These are phyloP conservation scores for Odocoileus hemionus DNA, from an alignment of 2,113 vertebrate genomes.

Conservation along the genomic window DNA sequence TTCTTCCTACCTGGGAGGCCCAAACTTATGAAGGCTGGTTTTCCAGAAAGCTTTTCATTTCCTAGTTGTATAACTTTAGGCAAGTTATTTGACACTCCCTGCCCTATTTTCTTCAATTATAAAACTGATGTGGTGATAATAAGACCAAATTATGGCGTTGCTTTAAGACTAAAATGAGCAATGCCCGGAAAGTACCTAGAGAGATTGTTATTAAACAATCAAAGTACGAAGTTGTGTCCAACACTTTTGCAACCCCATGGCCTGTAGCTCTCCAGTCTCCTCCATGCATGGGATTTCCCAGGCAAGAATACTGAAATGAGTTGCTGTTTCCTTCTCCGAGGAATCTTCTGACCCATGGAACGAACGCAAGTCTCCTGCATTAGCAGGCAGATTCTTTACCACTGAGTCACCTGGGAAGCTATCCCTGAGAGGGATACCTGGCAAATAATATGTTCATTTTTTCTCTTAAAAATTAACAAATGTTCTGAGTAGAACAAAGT, in stretches of 20 bases:
- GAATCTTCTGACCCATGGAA: background rate
- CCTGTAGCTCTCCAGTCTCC: background rate
- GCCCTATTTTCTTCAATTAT: slow-evolving; percentile 7
- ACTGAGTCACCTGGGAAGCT: background rate
- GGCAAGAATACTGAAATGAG: background rate
- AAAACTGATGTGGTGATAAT: background rate
- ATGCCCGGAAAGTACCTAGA: background rate
- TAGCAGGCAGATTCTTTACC: background rate
- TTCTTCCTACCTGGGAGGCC: background rate
- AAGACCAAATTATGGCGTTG: slow-evolving; percentile 11
- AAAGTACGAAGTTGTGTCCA: background rate
- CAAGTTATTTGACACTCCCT: background rate
- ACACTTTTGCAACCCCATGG: background rate
- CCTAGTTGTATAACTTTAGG: background rate
- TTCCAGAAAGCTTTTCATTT: background rate
- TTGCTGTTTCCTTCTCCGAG: background rate
- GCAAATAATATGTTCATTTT: slow-evolving; percentile 25
- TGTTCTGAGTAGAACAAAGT: background rate
- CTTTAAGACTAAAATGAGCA: slow-evolving; percentile 15
- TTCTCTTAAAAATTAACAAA: slow-evolving; percentile 24
- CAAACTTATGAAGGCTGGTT: background rate
- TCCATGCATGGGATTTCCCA: background rate
- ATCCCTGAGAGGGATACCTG: background rate
- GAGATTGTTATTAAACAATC: background rate
- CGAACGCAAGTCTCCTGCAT: background rate